These are phyloP conservation scores for Alloscopus bannaensis DNA, from an alignment of 2,888 invertebrate species.

Conservation along the genomic window DNA sequence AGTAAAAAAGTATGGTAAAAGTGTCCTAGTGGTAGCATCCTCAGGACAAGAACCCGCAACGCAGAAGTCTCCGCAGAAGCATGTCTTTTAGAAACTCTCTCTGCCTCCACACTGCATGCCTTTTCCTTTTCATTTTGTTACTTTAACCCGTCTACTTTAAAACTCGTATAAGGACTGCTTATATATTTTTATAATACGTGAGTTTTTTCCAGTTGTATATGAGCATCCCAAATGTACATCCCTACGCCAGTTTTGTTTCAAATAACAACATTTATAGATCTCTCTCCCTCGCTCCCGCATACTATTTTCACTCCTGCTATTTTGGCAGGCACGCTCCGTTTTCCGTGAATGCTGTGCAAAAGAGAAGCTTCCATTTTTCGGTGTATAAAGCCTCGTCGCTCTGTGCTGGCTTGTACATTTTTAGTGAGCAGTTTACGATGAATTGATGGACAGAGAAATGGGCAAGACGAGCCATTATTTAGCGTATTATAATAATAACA, in stretches of 20 bases:
- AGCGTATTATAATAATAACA: constrained; percentile 66
- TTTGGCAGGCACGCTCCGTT: background rate
- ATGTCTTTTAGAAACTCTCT: background rate
- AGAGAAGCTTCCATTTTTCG: too few species aligned
- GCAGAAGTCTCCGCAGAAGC: constrained; percentile 29
- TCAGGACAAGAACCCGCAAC: constrained; percentile 24
- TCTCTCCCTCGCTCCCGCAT: too few species aligned
- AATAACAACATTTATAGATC: constrained; percentile 7
- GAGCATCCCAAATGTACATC: too few species aligned
- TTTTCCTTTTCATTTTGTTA: constrained; percentile 28
- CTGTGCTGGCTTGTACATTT: constrained; percentile 43
- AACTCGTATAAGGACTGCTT: too few species aligned
- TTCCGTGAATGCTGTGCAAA: background rate
- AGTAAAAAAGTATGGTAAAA: constrained; percentile 27
- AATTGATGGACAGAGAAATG: constrained; percentile 66
- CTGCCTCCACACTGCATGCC: constrained; percentile 11
- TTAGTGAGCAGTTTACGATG: constrained; percentile 64
- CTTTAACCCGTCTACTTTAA: too few species aligned
- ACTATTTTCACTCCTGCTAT: too few species aligned
- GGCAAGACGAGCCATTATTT: constrained; percentile 62
- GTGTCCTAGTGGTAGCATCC: constrained; percentile 9
- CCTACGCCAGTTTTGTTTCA: background rate
- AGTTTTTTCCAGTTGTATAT: too few species aligned
- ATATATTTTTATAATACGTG: too few species aligned
- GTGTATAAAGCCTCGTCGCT: constrained; percentile 17